Evolutionary conservation across 2,113 vertebrate species (phyloP).

Genomic region (Bungarus multicinctus): DNA sequence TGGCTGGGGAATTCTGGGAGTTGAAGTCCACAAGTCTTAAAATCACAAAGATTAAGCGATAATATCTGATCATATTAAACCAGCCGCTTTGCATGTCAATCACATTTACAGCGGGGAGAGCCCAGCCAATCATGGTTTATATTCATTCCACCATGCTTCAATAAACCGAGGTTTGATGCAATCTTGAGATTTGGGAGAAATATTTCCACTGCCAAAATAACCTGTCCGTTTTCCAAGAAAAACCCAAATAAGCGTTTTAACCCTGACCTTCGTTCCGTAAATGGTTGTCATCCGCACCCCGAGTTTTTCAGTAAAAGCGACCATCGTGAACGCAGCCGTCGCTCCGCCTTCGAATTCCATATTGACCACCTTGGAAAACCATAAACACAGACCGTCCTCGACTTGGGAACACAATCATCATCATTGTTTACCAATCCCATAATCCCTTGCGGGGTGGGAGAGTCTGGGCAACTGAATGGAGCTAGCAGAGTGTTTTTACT

Average conservation of each 20-base stretch:
- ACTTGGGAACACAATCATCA: background rate
- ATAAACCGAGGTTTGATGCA: background rate
- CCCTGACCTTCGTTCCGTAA: slow-evolving; percentile 75
- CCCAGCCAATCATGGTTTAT: background rate
- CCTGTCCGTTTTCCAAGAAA: background rate
- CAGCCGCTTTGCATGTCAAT: background rate
- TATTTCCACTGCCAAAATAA: background rate
- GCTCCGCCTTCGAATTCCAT: slow-evolving; percentile 84
- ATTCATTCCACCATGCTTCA: background rate
- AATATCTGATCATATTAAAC: background rate
- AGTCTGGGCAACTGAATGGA: too few relatives aligned
- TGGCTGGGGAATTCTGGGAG: background rate
- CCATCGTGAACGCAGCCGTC: slow-evolving; percentile 80
- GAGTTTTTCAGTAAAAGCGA: slow-evolving; percentile 76
- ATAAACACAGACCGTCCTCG: background rate
- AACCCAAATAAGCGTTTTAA: background rate
- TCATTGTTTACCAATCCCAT: too few relatives aligned
- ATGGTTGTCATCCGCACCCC: slow-evolving; percentile 74
- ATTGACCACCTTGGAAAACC: slow-evolving; percentile 74
- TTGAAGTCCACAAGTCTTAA: background rate
- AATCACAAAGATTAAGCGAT: background rate
- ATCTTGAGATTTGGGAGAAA: background rate
- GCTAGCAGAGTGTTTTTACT: too few relatives aligned
- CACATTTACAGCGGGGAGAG: background rate
- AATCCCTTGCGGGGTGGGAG: too few relatives aligned